These are phyloP conservation scores for Caenorhabditis inopinata DNA, from an alignment of 1,140 invertebrate species.

Conservation along the genomic window DNA sequence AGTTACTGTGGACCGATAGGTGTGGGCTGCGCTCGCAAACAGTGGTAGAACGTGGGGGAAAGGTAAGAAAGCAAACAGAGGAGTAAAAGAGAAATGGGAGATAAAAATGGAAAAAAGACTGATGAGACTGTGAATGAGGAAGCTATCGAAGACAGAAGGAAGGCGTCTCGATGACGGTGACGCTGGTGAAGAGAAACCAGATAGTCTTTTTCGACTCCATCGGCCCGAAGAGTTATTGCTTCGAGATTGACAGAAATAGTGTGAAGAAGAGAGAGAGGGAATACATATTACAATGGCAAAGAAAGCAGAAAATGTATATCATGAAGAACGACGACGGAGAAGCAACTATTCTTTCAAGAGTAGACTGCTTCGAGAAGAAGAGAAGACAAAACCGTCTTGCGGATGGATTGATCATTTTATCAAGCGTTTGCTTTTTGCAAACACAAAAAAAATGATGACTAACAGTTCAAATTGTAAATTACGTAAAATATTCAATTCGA, in stretches of 20 bases:
- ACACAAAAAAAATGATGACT: no score
- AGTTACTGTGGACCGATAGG: not conserved
- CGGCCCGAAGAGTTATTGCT: constrained; percentile 14
- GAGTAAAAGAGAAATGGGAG: not conserved
- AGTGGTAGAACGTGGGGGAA: not conserved
- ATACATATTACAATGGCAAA: not conserved
- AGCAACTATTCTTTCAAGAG: not conserved
- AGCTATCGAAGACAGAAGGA: constrained; percentile 17
- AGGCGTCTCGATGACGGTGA: not conserved
- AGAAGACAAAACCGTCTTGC: not conserved
- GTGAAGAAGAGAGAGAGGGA: not conserved
- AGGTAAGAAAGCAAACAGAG: constrained; percentile 14
- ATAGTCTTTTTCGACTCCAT: not conserved
- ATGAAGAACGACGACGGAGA: not conserved
- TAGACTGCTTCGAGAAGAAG: not conserved
- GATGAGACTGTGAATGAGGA: not conserved
- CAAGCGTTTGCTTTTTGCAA: no score
- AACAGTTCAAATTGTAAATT: no score
- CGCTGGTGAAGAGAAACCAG: constrained; percentile 2
- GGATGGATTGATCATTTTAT: no score
- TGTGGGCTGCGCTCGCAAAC: not conserved
- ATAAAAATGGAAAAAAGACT: not conserved
- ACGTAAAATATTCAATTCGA: no score
- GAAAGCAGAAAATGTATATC: not conserved
- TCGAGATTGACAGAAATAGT: not conserved